Conservation (phyloP, 2,797 vertebrate species). For the Vultur gryphus region DNA sequence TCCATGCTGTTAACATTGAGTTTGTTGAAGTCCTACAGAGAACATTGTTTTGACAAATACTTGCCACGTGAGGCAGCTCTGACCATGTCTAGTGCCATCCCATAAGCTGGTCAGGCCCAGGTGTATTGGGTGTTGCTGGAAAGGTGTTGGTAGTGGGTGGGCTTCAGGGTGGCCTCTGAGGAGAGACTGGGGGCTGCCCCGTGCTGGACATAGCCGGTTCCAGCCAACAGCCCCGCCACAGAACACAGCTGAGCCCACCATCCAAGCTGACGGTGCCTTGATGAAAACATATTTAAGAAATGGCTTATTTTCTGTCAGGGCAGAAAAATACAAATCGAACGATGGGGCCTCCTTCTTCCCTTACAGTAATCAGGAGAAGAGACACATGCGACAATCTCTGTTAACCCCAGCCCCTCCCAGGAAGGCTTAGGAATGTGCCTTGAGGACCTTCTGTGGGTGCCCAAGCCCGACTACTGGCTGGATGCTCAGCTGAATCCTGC, state of each 20-base stretch:
- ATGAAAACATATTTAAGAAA: background rate
- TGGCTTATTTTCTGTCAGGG: background rate
- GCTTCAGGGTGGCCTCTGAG: background rate
- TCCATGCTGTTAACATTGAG: background rate
- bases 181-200: background rate
- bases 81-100: background rate
- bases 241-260: background rate
- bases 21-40: background rate
- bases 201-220: background rate
- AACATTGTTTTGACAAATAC: background rate
- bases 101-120: background rate
- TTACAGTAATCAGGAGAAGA: background rate
- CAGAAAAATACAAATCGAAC: background rate
- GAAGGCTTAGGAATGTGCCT: background rate
- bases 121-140: background rate
- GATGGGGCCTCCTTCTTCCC: background rate
- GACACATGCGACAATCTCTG: background rate
- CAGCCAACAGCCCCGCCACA: rapidly evolving
- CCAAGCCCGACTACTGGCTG: background rate
- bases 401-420: background rate
- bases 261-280: background rate
- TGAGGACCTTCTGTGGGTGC: background rate
- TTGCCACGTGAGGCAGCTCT: background rate
- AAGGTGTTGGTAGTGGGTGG: background rate
- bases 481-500: background rate